Conservation (phyloP, 2,888 invertebrate genomes). For the Drosophila incognita region DNA sequence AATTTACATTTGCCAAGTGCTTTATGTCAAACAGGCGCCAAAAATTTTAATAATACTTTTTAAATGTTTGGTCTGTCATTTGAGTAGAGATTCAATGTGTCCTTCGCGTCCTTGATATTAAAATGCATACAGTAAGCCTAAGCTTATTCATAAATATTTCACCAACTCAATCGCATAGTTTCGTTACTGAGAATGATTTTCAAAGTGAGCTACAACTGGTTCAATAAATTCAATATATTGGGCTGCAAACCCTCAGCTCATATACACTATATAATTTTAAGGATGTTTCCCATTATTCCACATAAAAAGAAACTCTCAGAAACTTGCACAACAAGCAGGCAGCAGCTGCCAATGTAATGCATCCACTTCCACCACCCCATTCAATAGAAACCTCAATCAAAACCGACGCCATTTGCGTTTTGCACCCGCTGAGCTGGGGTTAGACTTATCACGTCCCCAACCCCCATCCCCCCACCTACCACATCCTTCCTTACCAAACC, state of each 20-base stretch:
- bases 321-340: constrained; percentile 23
- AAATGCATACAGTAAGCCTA: not conserved
- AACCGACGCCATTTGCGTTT: constrained; percentile 40
- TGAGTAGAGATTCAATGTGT: constrained; percentile 15
- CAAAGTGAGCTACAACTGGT: not conserved
- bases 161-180: constrained; percentile 1
- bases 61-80: constrained; percentile 18
- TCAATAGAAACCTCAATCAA: constrained; percentile 49
- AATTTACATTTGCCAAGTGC: constrained; percentile 75
- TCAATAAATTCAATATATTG: not conserved
- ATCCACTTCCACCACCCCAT: not conserved
- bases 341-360: constrained; percentile 46
- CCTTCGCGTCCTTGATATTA: constrained; percentile 27
- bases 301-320: not conserved
- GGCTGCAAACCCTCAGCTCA: not conserved
- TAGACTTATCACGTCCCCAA: not conserved
- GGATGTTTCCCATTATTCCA: constrained; percentile 15
- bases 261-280: constrained; percentile 4
- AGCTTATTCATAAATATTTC: constrained; percentile 7
- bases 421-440: constrained; percentile 43
- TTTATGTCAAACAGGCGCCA: constrained; percentile 57
- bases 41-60: constrained; percentile 75
- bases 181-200: not conserved
- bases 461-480: not conserved
- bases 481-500: not conserved